Evolutionary conservation across 2,797 vertebrate species (phyloP).

Genomic region (Rhyacichthys aspro): DNA sequence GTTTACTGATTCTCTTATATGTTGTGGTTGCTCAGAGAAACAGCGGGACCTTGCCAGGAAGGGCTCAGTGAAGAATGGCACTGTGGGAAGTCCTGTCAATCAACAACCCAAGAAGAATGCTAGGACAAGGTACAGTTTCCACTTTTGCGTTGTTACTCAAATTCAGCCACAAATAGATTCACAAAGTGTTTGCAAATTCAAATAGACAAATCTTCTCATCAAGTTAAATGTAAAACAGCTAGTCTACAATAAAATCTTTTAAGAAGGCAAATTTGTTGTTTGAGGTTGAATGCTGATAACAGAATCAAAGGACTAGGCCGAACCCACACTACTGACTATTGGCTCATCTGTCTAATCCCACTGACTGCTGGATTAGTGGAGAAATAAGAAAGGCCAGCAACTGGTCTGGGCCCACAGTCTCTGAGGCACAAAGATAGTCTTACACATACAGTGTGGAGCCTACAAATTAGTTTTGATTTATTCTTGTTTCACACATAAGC

Average conservation of each 20-base stretch:
- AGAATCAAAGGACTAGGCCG: constrained; percentile 22
- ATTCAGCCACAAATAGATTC: constrained; percentile 18
- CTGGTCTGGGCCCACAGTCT: constrained; percentile 44
- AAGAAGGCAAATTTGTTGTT: constrained; percentile 5
- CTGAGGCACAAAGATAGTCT: constrained; percentile 31
- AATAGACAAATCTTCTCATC: too few relatives aligned
- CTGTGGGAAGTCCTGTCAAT: constrained; percentile 95
- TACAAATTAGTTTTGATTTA: constrained; percentile 55
- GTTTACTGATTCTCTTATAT: constrained; percentile 49
- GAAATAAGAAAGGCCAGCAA: constrained; percentile 58
- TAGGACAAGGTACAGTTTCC: constrained; percentile 87
- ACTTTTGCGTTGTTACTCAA: constrained; percentile 10
- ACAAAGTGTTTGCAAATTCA: too few relatives aligned
- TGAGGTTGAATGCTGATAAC: constrained; percentile 33
- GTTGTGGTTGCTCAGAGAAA: constrained; percentile 87
- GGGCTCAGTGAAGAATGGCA: constrained; percentile 94
- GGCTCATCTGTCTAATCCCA: constrained; percentile 66
- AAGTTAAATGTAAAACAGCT: constrained; percentile 33
- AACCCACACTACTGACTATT: constrained; percentile 49
- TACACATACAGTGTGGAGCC: constrained; percentile 25
- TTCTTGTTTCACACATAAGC: constrained; percentile 9
- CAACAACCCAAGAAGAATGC: constrained; percentile 99
- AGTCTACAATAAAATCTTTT: too few relatives aligned
- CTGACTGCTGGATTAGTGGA: constrained; percentile 65
- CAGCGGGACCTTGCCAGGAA: constrained; percentile 96